These are phyloP conservation scores for Brachypalpus laphriformis DNA, from an alignment of 2,888 invertebrate species.

Conservation along the genomic window DNA sequence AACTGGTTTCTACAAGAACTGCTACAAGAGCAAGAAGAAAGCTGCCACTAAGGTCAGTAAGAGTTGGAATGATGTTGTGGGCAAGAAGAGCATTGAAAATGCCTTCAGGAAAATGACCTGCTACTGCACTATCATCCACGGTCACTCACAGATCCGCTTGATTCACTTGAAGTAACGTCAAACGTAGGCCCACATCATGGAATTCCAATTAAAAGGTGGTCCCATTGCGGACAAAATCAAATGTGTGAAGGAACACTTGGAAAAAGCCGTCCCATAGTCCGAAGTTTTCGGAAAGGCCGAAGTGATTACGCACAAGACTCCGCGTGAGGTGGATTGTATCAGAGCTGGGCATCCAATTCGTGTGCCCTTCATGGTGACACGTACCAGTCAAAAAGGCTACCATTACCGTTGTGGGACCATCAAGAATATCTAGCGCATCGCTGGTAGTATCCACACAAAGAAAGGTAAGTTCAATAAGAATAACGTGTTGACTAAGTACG, in stretches of 20 bases:
- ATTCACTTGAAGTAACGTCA: constrained; percentile 98
- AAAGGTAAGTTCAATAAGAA: constrained; percentile 97
- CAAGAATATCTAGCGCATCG: constrained; percentile 99
- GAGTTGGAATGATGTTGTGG: constrained; percentile 99
- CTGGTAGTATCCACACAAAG: constrained; percentile 91
- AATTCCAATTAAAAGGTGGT: constrained; percentile 99
- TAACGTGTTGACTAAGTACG: constrained; percentile 98
- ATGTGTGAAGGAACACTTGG: constrained; percentile 98
- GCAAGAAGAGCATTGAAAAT: constrained; percentile 97
- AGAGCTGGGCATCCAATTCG: constrained; percentile 99
- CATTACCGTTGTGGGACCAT: constrained; percentile 99
- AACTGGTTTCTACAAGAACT: constrained; percentile 82
- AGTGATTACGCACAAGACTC: constrained; percentile 99
- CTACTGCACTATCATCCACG: constrained; percentile 98
- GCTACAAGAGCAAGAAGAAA: constrained; percentile 99
- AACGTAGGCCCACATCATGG: constrained; percentile 99
- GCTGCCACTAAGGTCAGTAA: constrained; percentile 99
- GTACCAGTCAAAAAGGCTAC: constrained; percentile 97
- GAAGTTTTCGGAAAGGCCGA: constrained; percentile 98
- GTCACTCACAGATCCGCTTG: constrained; percentile 98
- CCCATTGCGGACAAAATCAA: constrained; percentile 97
- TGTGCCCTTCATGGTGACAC: constrained; percentile 99
- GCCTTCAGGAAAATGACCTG: constrained; percentile 99
- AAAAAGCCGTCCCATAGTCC: constrained; percentile 95
- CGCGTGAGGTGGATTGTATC: constrained; percentile 99